Conservation (phyloP, 2,888 invertebrate species). For the Allophyes oxyacanthae region DNA sequence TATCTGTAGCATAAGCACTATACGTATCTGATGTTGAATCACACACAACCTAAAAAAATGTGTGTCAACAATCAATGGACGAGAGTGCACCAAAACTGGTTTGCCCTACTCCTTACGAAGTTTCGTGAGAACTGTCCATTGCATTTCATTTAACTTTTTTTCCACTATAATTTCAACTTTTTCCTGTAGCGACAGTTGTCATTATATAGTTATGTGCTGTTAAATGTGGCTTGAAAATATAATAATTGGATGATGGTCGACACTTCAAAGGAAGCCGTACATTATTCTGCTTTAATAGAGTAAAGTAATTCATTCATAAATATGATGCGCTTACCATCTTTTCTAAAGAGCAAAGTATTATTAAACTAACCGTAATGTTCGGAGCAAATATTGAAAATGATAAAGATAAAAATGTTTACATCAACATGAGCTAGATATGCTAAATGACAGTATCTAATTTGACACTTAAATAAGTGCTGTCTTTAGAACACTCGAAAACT, state of each 20-base stretch:
- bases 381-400: constrained; percentile 7
- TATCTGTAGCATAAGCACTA: constrained; percentile 26
- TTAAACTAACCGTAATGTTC: constrained; percentile 7
- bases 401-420: constrained; percentile 4
- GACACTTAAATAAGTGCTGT: constrained; percentile 22
- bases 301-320: constrained; percentile 15
- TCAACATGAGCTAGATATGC: constrained; percentile 31
- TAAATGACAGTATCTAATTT: constrained; percentile 25
- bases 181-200: constrained; percentile 33
- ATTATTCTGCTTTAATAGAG: constrained; percentile 5
- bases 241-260: constrained; percentile 39
- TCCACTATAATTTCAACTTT: constrained; percentile 39
- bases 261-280: constrained; percentile 35
- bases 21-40: constrained; percentile 39
- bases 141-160: constrained; percentile 42
- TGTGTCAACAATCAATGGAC: constrained; percentile 67
- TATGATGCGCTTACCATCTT: constrained; percentile 2
- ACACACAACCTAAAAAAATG: constrained; percentile 42
- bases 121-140: constrained; percentile 56
- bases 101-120: constrained; percentile 55
- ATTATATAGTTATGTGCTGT: constrained; percentile 24
- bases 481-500: constrained; percentile 20
- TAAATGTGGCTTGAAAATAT: constrained; percentile 32
- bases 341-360: neutral
- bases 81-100: constrained; percentile 67